Conservation (phyloP, 1,140 invertebrate species). For the Paralvinella palmiformis region DNA sequence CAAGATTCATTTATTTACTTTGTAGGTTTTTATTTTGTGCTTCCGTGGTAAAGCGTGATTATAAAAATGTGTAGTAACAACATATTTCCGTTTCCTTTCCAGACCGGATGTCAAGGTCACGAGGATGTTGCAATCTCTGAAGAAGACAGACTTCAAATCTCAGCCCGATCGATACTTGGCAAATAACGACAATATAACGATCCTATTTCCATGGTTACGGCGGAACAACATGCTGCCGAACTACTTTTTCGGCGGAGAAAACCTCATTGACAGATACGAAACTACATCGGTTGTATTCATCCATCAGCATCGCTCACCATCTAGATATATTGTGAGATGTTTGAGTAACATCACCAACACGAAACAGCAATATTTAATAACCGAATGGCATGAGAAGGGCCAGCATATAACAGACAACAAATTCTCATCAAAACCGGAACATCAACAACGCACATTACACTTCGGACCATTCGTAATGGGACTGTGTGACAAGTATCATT, state of each 20-base stretch:
- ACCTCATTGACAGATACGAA: background rate
- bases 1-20: too few species aligned
- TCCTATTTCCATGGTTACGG: slow-evolving; percentile 7
- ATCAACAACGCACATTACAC: background rate
- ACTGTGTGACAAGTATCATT: slow-evolving; percentile 21
- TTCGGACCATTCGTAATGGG: slow-evolving; percentile 21
- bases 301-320: slow-evolving; percentile 18
- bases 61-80: too few species aligned
- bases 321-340: slow-evolving; percentile 16
- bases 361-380: slow-evolving; percentile 22
- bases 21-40: too few species aligned
- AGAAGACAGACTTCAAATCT: too few species aligned
- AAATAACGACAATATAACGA: too few species aligned
- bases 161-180: too few species aligned
- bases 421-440: slow-evolving; percentile 7
- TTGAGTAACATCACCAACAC: slow-evolving; percentile 20
- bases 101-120: too few species aligned
- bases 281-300: slow-evolving; percentile 22
- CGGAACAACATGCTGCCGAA: slow-evolving; percentile 12
- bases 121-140: too few species aligned
- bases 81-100: too few species aligned
- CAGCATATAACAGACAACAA: background rate
- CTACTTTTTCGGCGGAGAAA: background rate
- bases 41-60: too few species aligned
- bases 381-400: slow-evolving; percentile 18